phyloP scores from a whole-genome alignment of 2,113 vertebrate species.

The Urocolius indicus region DNA sequence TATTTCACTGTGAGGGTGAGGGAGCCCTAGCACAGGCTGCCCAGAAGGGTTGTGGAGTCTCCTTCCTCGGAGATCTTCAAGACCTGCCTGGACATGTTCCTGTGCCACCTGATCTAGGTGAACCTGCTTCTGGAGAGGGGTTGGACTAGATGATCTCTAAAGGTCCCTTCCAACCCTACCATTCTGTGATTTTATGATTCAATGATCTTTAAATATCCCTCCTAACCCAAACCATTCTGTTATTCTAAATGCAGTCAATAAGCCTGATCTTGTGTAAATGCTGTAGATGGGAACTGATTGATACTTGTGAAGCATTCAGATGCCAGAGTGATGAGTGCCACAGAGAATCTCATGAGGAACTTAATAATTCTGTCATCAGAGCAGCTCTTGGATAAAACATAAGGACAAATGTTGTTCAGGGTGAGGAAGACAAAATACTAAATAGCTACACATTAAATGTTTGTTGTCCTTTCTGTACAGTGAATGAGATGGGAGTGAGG shows the following conservation, averaged over 20 bases:
- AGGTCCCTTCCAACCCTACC: too few relatives aligned
- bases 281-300: background rate
- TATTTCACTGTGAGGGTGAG: too few relatives aligned
- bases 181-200: too few relatives aligned
- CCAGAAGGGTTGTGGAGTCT: too few relatives aligned
- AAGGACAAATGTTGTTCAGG: background rate
- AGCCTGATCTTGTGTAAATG: fast-evolving
- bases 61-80: too few relatives aligned
- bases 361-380: constrained; percentile 32
- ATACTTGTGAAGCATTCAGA: background rate
- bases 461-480: background rate
- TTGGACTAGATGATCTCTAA: too few relatives aligned
- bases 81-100: too few relatives aligned
- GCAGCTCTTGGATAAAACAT: background rate
- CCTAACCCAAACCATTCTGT: background rate
- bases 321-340: background rate
- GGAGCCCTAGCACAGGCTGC: too few relatives aligned
- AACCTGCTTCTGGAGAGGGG: too few relatives aligned
- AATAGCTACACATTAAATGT: background rate
- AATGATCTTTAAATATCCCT: background rate
- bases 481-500: background rate
- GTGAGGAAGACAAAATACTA: background rate
- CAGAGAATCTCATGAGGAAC: background rate
- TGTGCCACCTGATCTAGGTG: too few relatives aligned
- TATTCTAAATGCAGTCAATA: background rate